Evolutionary conservation across 2,113 vertebrate genomes (phyloP).

Genomic region (Triplophysa siluroides): DNA sequence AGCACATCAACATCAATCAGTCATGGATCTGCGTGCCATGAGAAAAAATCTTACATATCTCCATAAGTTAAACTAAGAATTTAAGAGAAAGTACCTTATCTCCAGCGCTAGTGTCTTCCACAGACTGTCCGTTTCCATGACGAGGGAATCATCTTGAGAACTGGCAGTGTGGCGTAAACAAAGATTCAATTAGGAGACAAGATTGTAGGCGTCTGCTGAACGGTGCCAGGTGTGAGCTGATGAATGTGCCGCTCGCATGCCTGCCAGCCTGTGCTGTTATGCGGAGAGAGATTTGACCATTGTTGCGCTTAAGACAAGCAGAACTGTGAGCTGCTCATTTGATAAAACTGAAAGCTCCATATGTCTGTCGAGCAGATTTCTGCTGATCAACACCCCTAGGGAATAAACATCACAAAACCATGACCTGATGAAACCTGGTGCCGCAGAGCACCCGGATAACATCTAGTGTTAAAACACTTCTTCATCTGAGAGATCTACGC

Average conservation of each 20-base stretch:
- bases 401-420: background rate
- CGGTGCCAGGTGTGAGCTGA: constrained; percentile 56
- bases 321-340: background rate
- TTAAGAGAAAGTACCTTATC: background rate
- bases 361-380: background rate
- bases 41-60: background rate
- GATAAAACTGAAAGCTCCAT: background rate
- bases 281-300: constrained; percentile 43
- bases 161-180: constrained; percentile 55
- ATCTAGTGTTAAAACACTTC: background rate
- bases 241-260: constrained; percentile 51
- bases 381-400: background rate
- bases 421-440: background rate
- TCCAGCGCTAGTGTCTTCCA: background rate
- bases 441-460: background rate
- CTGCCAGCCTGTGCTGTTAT: constrained; percentile 44
- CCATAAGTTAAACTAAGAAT: background rate
- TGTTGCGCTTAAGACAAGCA: constrained; percentile 41
- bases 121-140: background rate
- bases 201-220: constrained; percentile 50
- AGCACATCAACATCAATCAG: background rate
- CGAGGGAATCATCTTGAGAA: constrained; percentile 1
- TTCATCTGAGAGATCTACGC: no score
- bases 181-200: constrained; percentile 65
- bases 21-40: background rate